phyloP scores from a whole-genome alignment of 2,888 invertebrate species.

The Agrochola lychnidis region DNA sequence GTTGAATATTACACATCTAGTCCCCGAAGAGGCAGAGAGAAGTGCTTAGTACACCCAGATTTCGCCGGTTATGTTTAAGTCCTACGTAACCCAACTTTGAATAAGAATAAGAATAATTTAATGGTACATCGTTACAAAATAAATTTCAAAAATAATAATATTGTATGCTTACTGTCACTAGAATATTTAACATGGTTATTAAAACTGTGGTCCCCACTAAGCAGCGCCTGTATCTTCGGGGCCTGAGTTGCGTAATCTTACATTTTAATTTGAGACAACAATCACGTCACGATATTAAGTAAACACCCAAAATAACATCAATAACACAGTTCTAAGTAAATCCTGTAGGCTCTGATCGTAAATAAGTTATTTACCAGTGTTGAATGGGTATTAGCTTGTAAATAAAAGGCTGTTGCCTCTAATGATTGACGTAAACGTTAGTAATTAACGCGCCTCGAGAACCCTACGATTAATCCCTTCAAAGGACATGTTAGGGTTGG shows the following conservation, averaged over 20 bases:
- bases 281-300: conserved; percentile 25
- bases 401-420: conserved; percentile 73
- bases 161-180: too few species aligned
- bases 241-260: too few species aligned
- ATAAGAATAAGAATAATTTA: too few species aligned
- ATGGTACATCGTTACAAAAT: too few species aligned
- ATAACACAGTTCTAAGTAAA: conserved; percentile 31
- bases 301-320: conserved; percentile 24
- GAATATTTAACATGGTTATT: too few species aligned
- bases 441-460: conserved; percentile 79
- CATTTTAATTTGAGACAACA: too few species aligned
- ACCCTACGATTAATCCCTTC: conserved; percentile 76
- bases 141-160: too few species aligned
- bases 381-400: conserved; percentile 72
- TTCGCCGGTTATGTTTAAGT: background rate
- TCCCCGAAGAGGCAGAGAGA: background rate
- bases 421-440: conserved; percentile 75
- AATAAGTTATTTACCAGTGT: conserved; percentile 69
- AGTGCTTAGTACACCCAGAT: background rate
- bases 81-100: conserved; percentile 1
- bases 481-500: conserved; percentile 72
- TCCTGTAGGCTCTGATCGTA: conserved; percentile 48
- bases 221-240: too few species aligned
- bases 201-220: too few species aligned
- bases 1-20: background rate